A percentile compares a stretch with the other conserved stretches of the same genome.
These are phyloP conservation scores for Thaleichthys pacificus DNA, from an alignment of 2,797 vertebrate species.

Conservation along the genomic window DNA sequence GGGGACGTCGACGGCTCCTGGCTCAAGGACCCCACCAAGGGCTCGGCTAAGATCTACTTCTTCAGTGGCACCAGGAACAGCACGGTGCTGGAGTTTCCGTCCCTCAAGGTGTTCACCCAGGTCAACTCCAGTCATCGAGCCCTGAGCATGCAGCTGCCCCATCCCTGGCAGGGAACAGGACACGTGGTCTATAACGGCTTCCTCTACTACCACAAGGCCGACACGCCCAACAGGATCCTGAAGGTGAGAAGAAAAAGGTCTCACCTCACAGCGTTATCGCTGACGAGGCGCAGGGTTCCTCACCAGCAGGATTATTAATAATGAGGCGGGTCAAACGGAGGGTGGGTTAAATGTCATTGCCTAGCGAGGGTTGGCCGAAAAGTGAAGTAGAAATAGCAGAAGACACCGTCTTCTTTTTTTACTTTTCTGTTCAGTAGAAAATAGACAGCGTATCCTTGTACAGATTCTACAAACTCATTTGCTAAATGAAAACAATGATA, in stretches of 20 bases:
- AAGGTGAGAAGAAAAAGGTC: conserved; percentile 64
- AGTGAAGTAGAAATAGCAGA: too few relatives aligned
- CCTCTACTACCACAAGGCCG: conserved; percentile 86
- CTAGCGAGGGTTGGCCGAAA: too few relatives aligned
- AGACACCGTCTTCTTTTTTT: too few relatives aligned
- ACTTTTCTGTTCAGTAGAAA: too few relatives aligned
- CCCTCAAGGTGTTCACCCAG: conserved; percentile 80
- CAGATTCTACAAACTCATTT: too few relatives aligned
- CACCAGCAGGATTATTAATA: too few relatives aligned
- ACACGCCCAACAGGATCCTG: conserved; percentile 85
- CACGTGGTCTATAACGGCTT: conserved; percentile 82
- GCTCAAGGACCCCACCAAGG: conserved; percentile 85
- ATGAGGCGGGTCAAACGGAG: too few relatives aligned
- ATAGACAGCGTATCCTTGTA: too few relatives aligned
- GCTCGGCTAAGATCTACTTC: conserved; percentile 85
- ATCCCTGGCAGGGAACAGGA: conserved; percentile 88
- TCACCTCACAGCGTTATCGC: neutral
- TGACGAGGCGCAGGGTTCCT: too few relatives aligned
- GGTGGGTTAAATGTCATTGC: too few relatives aligned
- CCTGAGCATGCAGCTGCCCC: conserved; percentile 74
- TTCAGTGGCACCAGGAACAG: conserved; percentile 81
- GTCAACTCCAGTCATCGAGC: conserved; percentile 49
- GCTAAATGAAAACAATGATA: too few relatives aligned
- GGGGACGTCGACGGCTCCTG: conserved; percentile 81
- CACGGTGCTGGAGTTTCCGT: conserved; percentile 80